Evolutionary conservation across 2,113 vertebrate genomes (phyloP).

Genomic region (Gyps fulvus): DNA sequence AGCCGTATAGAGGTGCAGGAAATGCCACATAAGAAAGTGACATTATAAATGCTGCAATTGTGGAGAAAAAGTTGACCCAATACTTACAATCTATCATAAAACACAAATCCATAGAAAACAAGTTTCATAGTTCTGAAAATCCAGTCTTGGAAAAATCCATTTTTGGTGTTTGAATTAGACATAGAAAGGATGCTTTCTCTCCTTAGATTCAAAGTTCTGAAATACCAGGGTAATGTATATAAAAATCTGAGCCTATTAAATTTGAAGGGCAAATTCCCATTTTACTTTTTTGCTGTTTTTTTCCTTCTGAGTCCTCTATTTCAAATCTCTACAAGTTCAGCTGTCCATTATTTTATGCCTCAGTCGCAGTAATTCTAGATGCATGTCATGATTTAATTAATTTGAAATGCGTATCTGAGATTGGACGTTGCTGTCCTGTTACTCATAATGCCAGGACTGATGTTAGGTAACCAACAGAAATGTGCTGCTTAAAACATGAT

Average conservation of each 20-base stretch:
- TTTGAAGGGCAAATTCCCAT: not conserved
- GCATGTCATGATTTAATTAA: not conserved
- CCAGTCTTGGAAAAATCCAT: not conserved
- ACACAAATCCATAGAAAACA: not conserved
- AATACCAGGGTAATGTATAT: not conserved
- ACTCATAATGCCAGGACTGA: not conserved
- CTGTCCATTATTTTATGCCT: not conserved
- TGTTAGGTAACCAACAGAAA: constrained; percentile 13
- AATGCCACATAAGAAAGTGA: not conserved
- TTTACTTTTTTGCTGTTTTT: not conserved
- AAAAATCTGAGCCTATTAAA: not conserved
- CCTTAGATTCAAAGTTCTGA: not conserved
- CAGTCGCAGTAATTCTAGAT: not conserved
- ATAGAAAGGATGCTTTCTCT: not conserved
- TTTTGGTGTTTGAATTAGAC: not conserved
- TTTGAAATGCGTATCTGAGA: not conserved
- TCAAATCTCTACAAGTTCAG: not conserved
- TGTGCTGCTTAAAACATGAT: not conserved
- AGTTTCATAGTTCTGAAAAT: not conserved
- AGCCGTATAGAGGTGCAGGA: not conserved
- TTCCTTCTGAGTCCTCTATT: not conserved
- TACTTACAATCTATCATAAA: not conserved
- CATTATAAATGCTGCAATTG: not conserved
- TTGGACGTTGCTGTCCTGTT: not conserved
- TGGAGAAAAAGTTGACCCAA: not conserved